Conservation (phyloP, 2,113 vertebrate genomes). For the Picathartes gymnocephalus region DNA sequence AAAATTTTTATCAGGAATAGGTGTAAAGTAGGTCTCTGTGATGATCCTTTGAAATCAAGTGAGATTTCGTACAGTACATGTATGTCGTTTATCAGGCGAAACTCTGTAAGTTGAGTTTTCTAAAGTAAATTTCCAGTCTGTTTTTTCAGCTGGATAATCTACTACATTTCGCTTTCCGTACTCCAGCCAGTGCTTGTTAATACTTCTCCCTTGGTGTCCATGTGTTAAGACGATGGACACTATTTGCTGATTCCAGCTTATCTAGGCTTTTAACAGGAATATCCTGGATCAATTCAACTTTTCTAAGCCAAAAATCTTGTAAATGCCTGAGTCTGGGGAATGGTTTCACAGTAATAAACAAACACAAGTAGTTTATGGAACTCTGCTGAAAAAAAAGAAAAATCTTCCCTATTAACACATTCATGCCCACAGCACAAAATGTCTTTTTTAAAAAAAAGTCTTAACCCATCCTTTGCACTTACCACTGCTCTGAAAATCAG, state of each 20-base stretch:
- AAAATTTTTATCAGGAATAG: constrained; percentile 21
- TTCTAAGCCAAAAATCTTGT: background rate
- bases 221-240: constrained; percentile 63
- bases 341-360: constrained; percentile 2
- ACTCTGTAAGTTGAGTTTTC: constrained; percentile 72
- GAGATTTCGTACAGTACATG: constrained; percentile 43
- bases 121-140: constrained; percentile 69
- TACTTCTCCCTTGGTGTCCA: constrained; percentile 54
- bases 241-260: constrained; percentile 58
- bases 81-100: constrained; percentile 69
- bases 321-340: background rate
- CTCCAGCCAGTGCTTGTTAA: constrained; percentile 43
- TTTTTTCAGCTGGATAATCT: constrained; percentile 77
- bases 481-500: background rate
- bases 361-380: background rate
- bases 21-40: constrained; percentile 56
- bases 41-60: constrained; percentile 52
- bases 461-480: background rate
- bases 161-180: constrained; percentile 58
- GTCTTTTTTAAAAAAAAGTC: background rate
- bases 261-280: constrained; percentile 50
- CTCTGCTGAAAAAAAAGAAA: background rate
- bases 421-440: background rate
- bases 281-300: constrained; percentile 23
- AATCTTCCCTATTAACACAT: background rate